Conservation (phyloP, 2,113 vertebrate species). For the Sebastes schlegelii region DNA sequence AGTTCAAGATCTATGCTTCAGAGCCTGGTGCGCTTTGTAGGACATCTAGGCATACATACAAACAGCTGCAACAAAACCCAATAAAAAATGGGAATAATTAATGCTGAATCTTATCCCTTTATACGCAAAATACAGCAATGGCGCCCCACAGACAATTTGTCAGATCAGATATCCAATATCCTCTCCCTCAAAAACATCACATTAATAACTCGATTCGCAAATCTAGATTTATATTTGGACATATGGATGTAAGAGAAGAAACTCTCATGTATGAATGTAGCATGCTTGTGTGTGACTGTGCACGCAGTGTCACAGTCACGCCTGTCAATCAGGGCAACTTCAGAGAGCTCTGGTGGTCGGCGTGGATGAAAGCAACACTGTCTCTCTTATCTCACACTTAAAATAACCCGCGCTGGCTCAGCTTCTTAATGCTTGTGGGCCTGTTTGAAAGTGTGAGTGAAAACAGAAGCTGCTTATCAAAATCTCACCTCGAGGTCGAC, state of each 20-base stretch:
- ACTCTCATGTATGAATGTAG: not conserved
- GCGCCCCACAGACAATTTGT: not conserved
- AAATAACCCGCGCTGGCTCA: constrained; percentile 66
- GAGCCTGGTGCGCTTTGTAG: not conserved
- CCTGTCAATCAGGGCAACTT: constrained; percentile 17
- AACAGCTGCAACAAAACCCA: not conserved
- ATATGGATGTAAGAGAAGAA: not conserved
- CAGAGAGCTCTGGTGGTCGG: constrained; percentile 20
- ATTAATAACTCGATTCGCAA: not conserved
- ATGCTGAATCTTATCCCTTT: not conserved
- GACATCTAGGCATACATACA: not conserved
- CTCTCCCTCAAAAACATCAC: not conserved
- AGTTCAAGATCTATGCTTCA: constrained; percentile 1
- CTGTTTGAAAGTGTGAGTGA: constrained; percentile 50
- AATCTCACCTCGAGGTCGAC: constrained; percentile 42
- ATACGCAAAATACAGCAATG: not conserved
- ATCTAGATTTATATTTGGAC: not conserved
- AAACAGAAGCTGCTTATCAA: constrained; percentile 67
- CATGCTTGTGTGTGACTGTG: not conserved
- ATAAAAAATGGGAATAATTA: not conserved
- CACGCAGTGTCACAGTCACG: constrained; percentile 16
- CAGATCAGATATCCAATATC: not conserved
- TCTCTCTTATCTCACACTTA: constrained; percentile 67
- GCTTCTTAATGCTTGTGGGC: constrained; percentile 23
- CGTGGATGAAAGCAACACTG: constrained; percentile 59